phyloP scores from a whole-genome alignment of 2,113 vertebrate species.

The Castor canadensis region DNA sequence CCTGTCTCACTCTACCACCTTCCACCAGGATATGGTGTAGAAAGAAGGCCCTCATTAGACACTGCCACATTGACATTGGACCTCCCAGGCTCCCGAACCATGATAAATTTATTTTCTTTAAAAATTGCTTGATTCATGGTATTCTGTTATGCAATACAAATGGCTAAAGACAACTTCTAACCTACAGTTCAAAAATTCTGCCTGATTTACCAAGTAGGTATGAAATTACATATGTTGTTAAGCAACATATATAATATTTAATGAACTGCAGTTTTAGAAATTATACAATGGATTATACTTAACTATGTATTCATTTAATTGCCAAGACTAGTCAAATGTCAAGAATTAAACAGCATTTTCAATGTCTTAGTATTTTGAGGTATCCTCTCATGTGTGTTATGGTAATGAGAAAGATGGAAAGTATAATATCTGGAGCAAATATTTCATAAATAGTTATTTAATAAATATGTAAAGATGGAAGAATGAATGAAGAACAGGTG shows the following conservation, averaged over 20 bases:
- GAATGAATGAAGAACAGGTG: not conserved
- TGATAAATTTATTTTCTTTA: not conserved
- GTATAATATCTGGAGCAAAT: not conserved
- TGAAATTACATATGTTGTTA: not conserved
- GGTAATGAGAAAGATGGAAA: not conserved
- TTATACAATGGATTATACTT: not conserved
- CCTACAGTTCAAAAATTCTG: not conserved
- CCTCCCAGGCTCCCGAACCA: not conserved
- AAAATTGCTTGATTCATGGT: not conserved
- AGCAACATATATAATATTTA: not conserved
- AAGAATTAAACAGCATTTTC: not conserved
- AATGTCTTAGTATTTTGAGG: conserved; percentile 2
- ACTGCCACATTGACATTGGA: not conserved
- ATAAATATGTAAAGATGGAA: not conserved
- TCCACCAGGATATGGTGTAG: not conserved
- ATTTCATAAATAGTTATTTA: not conserved
- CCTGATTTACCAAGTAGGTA: not conserved
- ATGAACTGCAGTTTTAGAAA: conserved; percentile 18
- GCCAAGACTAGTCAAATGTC: not conserved
- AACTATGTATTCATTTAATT: not conserved
- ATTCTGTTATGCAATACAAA: not conserved
- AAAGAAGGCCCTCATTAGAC: not conserved
- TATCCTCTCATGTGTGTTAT: not conserved
- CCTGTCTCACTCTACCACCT: not conserved
- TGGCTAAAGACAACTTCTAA: not conserved